Evolutionary conservation across 2,888 invertebrate species (phyloP).

Genomic region (Oscheius sp.): DNA sequence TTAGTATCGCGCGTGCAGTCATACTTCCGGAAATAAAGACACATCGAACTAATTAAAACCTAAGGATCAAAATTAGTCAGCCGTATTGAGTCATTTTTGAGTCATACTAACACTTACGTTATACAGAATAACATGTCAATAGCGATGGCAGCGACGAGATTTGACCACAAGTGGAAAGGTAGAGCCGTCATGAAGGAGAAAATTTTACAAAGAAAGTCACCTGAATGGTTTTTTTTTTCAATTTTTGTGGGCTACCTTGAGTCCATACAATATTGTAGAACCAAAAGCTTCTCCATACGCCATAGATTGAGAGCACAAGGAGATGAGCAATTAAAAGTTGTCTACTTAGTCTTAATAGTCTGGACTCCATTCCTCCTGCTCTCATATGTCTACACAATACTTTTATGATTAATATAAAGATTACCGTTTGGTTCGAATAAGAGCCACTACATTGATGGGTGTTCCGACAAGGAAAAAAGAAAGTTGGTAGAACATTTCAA

Average conservation of each 20-base stretch:
- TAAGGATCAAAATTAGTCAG: not conserved
- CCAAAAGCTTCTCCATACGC: conserved; percentile 65
- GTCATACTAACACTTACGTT: conserved; percentile 39
- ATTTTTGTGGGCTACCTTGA: conserved; percentile 40
- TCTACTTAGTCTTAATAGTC: conserved; percentile 56
- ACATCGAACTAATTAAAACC: too few species aligned
- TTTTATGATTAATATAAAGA: conserved; percentile 7
- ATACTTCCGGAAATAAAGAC: too few species aligned
- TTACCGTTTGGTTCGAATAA: conserved; percentile 54
- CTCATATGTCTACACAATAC: conserved; percentile 47
- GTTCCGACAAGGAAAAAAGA: conserved; percentile 62
- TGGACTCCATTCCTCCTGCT: conserved; percentile 56
- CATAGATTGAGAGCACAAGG: conserved; percentile 63
- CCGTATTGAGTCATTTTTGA: not conserved
- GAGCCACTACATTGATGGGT: conserved; percentile 58
- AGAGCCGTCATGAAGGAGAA: conserved; percentile 61
- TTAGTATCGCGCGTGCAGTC: too few species aligned
- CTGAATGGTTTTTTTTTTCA: conserved; percentile 25
- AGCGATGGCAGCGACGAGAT: conserved; percentile 65
- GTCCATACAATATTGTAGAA: conserved; percentile 62
- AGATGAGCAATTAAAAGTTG: conserved; percentile 64
- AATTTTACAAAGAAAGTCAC: conserved; percentile 57
- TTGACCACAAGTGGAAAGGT: conserved; percentile 67
- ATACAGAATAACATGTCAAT: conserved; percentile 66
- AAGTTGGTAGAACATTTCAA: conserved; percentile 65